phyloP scores from a whole-genome alignment of 2,113 vertebrate genomes.

The Phoenicopterus ruber region DNA sequence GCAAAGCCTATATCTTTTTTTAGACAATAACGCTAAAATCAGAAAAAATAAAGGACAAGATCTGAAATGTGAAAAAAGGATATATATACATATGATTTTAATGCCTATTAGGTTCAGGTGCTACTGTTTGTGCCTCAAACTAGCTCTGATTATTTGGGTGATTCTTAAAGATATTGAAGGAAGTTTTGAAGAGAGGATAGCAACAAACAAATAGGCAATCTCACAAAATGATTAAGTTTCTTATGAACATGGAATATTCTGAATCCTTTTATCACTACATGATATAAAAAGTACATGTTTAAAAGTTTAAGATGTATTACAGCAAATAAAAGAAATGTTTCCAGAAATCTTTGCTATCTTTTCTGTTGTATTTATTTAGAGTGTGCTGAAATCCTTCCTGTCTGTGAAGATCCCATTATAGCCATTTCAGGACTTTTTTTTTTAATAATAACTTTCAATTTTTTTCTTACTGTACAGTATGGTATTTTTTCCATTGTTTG shows the following conservation, averaged over 20 bases:
- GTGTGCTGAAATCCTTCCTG: neutral
- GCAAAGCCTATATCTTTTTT: neutral
- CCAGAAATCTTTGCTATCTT: neutral
- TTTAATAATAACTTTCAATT: neutral
- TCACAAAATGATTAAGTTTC: neutral
- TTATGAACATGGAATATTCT: neutral
- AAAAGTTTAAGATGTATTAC: neutral
- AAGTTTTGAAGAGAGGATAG: neutral
- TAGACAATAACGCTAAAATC: neutral
- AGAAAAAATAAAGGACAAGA: neutral
- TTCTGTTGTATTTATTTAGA: neutral
- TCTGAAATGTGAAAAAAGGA: neutral
- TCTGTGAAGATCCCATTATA: neutral
- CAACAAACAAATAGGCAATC: neutral
- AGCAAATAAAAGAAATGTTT: neutral
- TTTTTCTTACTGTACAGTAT: neutral
- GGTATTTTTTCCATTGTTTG: neutral
- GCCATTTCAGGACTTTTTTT: neutral
- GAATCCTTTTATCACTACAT: neutral
- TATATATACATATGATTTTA: neutral
- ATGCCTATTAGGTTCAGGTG: neutral
- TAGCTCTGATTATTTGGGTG: neutral
- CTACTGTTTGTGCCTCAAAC: neutral
- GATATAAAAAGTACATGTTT: neutral
- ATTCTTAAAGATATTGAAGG: neutral